phyloP scores from a whole-genome alignment of 2,888 invertebrate genomes.

The Eupeodes latifasciatus region DNA sequence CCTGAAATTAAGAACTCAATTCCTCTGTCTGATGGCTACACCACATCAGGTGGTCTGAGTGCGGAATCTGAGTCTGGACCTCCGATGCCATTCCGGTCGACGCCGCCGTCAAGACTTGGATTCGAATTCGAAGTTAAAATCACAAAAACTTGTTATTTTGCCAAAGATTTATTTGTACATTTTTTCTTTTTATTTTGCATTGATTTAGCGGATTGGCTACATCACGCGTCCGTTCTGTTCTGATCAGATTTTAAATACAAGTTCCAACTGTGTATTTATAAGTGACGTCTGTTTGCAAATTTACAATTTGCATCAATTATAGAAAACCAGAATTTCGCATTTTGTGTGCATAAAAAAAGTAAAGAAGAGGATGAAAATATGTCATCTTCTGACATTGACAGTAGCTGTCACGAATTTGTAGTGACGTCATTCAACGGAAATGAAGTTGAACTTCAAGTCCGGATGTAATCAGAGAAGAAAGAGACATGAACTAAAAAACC shows the following conservation, averaged over 20 bases:
- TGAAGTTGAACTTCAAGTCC: conserved; percentile 8
- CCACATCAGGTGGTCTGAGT: conserved; percentile 57
- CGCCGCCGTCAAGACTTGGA: neutral
- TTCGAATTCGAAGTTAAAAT: neutral
- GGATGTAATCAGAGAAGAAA: neutral
- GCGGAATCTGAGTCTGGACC: conserved; percentile 12
- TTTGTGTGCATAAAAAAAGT: neutral
- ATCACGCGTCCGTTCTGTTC: neutral
- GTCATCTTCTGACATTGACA: conserved; percentile 5
- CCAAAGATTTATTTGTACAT: conserved; percentile 8
- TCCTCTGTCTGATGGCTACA: conserved; percentile 27
- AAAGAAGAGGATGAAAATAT: neutral
- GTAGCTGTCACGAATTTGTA: neutral
- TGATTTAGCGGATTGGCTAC: conserved; percentile 43
- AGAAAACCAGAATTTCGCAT: conserved; percentile 12
- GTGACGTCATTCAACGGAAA: conserved; percentile 52
- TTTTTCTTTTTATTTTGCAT: conserved; percentile 33
- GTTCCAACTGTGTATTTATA: conserved; percentile 14
- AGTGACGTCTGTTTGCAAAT: conserved; percentile 57
- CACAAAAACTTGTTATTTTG: conserved; percentile 59
- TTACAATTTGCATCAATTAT: conserved; percentile 28
- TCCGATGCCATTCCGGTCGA: neutral
- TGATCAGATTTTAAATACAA: conserved; percentile 52
- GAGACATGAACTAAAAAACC: neutral
- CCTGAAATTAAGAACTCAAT: conserved; percentile 70